Evolutionary conservation across 2,797 vertebrate species (phyloP), one percentile per base, ranked within the genome.

Genomic region (Columba guinea): DNA sequence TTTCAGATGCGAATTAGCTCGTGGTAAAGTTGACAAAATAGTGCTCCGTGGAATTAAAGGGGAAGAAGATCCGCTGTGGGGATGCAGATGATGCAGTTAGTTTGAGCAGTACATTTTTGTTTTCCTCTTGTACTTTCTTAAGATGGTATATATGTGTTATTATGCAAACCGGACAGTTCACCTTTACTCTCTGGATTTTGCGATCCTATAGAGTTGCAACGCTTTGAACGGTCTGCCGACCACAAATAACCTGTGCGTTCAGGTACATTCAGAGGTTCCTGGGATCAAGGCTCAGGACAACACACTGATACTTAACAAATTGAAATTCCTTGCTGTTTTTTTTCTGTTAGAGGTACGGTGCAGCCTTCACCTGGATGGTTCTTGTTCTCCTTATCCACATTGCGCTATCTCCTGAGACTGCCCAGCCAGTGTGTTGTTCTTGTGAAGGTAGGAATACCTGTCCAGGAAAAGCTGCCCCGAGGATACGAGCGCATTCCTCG

Each of bases 401-500:
- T 78, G 32, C 23, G 65, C 30, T 65, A 24, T 49, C 20, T 84
- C 26, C 23, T 30, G 65, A 55, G 53, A 34, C 24, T 73, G 67
- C 30, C 24, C 24, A 64, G 60, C 17, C 17, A 17, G 41, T 27
- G 7, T 8, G 5, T 74, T 73, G 34, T 56, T 84, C 32, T 69
- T 68, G 73, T 26, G 79, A 68, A 92, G 64, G 56, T 92, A 60
- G 87, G 60, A 71, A 32, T 93, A 94, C 91, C 88, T 92, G 91
- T 92, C 52, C 34, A 39, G 80, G 53, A 82, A 86, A 87, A 84
- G 67, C 19, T 64, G 37, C 32, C 35, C 56, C 34, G 86, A 44
- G 49, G 63, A 27, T 84, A 56, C 39, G 23, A 15, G 53, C 64
- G 80, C 74, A 52, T 94, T 96, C 84, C 70, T 74, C 30, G 5